Evolutionary conservation across 2,888 invertebrate species (phyloP).

Genomic region (Coecobrya sp.): DNA sequence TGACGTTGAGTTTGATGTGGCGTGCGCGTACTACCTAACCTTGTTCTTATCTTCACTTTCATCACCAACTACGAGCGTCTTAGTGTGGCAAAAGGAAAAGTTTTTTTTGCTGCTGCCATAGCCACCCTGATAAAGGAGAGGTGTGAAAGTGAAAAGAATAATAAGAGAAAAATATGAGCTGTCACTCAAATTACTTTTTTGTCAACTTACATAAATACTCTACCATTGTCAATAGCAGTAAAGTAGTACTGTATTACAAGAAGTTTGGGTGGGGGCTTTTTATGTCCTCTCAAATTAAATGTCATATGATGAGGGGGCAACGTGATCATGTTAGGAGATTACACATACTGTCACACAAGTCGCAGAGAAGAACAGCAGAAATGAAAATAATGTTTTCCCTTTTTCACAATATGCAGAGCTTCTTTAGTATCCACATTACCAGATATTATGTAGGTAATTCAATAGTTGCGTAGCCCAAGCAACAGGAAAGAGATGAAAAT

Average conservation of each 20-base stretch:
- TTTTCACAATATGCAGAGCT: neutral
- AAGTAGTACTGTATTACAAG: neutral
- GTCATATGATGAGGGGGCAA: slow-evolving; percentile 22
- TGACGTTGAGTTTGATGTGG: slow-evolving; percentile 5
- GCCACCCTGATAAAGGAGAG: neutral
- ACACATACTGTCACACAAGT: neutral
- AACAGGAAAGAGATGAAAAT: neutral
- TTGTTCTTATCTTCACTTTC: neutral
- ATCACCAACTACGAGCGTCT: slow-evolving; percentile 2
- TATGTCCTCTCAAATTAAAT: slow-evolving; percentile 28
- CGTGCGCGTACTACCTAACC: neutral
- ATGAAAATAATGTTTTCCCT: neutral
- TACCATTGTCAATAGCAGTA: neutral
- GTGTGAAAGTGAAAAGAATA: slow-evolving; percentile 49
- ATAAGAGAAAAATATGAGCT: slow-evolving; percentile 42
- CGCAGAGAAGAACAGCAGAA: neutral
- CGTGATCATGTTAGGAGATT: slow-evolving; percentile 38
- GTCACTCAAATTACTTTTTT: slow-evolving; percentile 52
- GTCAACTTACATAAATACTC: slow-evolving; percentile 37
- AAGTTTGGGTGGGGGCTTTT: neutral
- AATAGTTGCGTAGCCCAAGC: neutral
- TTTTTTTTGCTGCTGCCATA: neutral
- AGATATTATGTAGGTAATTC: neutral
- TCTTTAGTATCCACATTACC: neutral
- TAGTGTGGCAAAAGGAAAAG: neutral